Percentiles rank a stretch among this genome's conserved stretches.
phyloP scores from a whole-genome alignment of 1,140 invertebrate species.

The Melipona quadrifasciata region DNA sequence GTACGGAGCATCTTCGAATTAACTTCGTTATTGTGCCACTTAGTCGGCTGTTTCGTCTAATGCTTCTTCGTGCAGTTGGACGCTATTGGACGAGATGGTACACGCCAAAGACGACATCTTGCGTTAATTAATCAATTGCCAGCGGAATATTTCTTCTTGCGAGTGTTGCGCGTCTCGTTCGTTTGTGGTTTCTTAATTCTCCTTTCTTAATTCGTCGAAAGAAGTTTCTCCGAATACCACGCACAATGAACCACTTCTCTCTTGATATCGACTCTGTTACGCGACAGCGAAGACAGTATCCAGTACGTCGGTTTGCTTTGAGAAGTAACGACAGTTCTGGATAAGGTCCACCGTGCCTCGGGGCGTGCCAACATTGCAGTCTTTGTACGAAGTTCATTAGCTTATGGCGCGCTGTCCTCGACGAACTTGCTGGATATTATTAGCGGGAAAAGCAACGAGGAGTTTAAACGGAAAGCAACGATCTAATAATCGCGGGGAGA shows the following conservation, averaged over 20 bases:
- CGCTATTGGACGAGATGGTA: conserved; percentile 19
- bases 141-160: not conserved
- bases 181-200: not conserved
- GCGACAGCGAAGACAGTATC: not conserved
- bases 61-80: conserved; percentile 1
- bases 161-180: not conserved
- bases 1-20: conserved; percentile 35
- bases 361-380: not conserved
- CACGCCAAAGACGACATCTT: not conserved
- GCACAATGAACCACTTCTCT: no score
- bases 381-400: conserved; percentile 32
- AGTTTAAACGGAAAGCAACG: not conserved
- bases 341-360: not conserved
- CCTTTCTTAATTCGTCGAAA: no score
- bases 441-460: not conserved
- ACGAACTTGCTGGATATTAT: conserved; percentile 22
- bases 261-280: not conserved
- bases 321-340: conserved; percentile 5
- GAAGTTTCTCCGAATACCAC: no score
- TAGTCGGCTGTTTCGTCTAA: conserved; percentile 27
- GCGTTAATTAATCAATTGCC: conserved; percentile 16
- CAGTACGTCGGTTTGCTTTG: no score
- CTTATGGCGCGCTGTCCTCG: not conserved
- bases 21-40: conserved; percentile 59
- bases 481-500: not conserved